Base-by-base conservation (phyloP, 2,113 vertebrate species). In the Grus americana region DNA sequence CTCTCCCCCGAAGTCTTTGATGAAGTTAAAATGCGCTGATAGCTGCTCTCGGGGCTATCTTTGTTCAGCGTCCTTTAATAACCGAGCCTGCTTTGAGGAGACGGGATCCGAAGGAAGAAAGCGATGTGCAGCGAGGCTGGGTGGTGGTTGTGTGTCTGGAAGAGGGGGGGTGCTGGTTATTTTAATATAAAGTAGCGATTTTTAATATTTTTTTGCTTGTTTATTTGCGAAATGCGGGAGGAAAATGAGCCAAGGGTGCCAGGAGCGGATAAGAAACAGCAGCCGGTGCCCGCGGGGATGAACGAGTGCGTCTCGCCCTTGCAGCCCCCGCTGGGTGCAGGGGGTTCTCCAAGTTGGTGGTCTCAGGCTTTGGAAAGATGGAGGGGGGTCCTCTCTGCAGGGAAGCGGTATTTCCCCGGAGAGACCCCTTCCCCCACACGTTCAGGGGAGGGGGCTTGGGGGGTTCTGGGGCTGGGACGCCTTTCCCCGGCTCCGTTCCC, bases 1-100 rank as follows among this genome's bases (percentile, higher is more conserved):
- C 90, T 95, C 95, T 98, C 94, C 94, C 92, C 67, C 67, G 75
- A 85, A 91, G 86, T 96, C 97, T 98, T 98, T 98, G 98, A 98
- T 98, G 98, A 96, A 84, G 94, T 97, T 95, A 88, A 97, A 89
- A 92, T 79, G 87, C 92, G 76, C 96, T 92, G 96, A 95, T 94
- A 92, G 95, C 94, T 24, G 92, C 83, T 97, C 81, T 94, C 79
- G 90, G 92, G 75, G 91, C 96, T 94, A 97, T 92, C 92, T 97
- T 96, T 95, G 93, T 93, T 93, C 95, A 87, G 92, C 42, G 91
- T 85, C 86, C 89, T 94, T 96, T 95, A 94, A 97, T 95, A 90
- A 84, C 83, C 38, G 80, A 93, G 91, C 71, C 87, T 49, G 87
- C 95, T 96, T 95, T 96, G 72, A 96, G 93, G 68, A 50, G 82